These are phyloP conservation scores for Thyatira batis DNA, from an alignment of 2,888 invertebrate genomes.

Conservation along the genomic window DNA sequence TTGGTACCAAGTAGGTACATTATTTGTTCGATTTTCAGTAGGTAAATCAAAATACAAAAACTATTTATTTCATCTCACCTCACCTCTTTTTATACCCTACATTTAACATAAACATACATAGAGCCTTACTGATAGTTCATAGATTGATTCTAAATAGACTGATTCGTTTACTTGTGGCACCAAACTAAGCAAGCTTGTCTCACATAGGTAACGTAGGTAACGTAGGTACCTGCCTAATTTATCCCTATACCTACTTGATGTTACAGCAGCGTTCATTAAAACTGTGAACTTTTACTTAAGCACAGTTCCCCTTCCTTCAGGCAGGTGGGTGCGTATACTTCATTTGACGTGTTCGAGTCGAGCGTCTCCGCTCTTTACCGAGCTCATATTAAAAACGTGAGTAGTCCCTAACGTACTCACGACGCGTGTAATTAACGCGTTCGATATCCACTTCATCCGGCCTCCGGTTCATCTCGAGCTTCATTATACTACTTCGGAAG, in stretches of 20 bases:
- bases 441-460: not conserved
- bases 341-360: not conserved
- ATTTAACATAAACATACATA: too few relatives aligned
- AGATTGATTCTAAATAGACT: too few relatives aligned
- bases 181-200: too few relatives aligned
- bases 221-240: not conserved
- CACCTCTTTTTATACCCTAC: too few relatives aligned
- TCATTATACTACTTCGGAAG: constrained; percentile 44
- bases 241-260: not conserved
- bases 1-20: too few relatives aligned
- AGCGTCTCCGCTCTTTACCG: not conserved
- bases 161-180: too few relatives aligned
- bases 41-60: too few relatives aligned
- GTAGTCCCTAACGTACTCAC: constrained; percentile 9
- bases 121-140: too few relatives aligned
- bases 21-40: too few relatives aligned
- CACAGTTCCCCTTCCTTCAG: not conserved
- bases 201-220: too few relatives aligned
- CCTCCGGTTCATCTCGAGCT: constrained; percentile 31
- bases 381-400: constrained; percentile 20
- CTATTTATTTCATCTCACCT: too few relatives aligned
- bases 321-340: not conserved
- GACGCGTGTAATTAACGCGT: constrained; percentile 9
- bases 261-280: not conserved
- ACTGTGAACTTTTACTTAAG: not conserved